These are phyloP conservation scores for Corydoras sp. DNA, from an alignment of 2,113 vertebrate species.

Conservation along the genomic window DNA sequence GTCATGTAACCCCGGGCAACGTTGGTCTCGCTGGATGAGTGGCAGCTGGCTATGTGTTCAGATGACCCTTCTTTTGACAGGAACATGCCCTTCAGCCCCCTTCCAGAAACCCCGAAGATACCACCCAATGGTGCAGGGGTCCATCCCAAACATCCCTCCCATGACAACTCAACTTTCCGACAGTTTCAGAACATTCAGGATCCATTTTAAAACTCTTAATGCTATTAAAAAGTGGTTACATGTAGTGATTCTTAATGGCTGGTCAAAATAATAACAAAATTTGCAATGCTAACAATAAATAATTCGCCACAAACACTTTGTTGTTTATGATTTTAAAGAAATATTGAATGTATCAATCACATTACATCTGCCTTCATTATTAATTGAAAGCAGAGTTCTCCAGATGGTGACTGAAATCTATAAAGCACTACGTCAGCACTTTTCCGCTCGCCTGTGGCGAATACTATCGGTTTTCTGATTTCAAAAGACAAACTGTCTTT, in stretches of 20 bases:
- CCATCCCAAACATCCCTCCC: slow-evolving; percentile 13
- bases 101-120: slow-evolving; percentile 33
- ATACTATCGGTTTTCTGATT: slow-evolving; percentile 1
- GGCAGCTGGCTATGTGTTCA: slow-evolving; percentile 49
- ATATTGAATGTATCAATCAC: neutral
- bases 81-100: slow-evolving; percentile 48
- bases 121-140: slow-evolving; percentile 32
- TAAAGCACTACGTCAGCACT: neutral
- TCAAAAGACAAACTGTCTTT: slow-evolving; percentile 3
- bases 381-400: neutral
- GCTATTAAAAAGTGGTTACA: neutral
- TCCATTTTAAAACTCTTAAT: no score
- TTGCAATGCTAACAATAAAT: no score
- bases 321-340: no score
- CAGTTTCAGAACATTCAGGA: neutral
- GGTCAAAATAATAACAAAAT: no score
- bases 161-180: neutral
- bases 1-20: slow-evolving; percentile 51
- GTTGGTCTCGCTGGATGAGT: slow-evolving; percentile 40
- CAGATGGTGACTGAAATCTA: neutral
- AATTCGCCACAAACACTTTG: no score
- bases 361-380: neutral
- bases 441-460: neutral
- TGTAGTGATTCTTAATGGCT: no score
- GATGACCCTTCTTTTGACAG: slow-evolving; percentile 46